Percentiles rank a stretch among this genome's conserved stretches.
Evolutionary conservation across 2,888 invertebrate species (phyloP).

Genomic region (Nemurella pictetii): DNA sequence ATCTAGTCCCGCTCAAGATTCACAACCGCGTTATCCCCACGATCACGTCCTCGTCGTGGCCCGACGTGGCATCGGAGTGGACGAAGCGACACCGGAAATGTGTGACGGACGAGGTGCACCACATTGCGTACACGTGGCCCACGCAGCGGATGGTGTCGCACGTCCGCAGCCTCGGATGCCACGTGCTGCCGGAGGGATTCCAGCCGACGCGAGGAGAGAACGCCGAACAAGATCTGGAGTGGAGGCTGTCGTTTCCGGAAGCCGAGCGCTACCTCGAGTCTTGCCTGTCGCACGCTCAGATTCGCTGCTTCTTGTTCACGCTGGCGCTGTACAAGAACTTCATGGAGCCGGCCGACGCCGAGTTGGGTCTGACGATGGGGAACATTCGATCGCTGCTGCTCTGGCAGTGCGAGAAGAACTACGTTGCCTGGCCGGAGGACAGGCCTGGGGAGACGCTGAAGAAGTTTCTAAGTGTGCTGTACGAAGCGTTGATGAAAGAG

Average conservation of each 20-base stretch:
- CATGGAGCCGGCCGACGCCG: slow-evolving; percentile 65
- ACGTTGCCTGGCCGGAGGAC: slow-evolving; percentile 73
- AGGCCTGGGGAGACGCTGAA: slow-evolving; percentile 69
- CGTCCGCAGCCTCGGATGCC: slow-evolving; percentile 67
- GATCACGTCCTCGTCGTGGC: slow-evolving; percentile 68
- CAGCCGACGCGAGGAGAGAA: slow-evolving; percentile 64
- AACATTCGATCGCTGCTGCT: slow-evolving; percentile 75
- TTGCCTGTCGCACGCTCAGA: slow-evolving; percentile 70
- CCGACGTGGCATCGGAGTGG: slow-evolving; percentile 71
- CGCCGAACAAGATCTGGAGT: slow-evolving; percentile 68
- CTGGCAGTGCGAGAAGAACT: slow-evolving; percentile 76
- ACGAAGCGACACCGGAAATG: slow-evolving; percentile 61
- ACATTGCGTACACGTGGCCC: slow-evolving; percentile 63
- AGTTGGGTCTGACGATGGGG: slow-evolving; percentile 67
- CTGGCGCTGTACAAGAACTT: slow-evolving; percentile 72
- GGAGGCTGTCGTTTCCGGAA: slow-evolving; percentile 77
- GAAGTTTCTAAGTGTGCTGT: slow-evolving; percentile 65
- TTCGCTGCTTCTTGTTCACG: slow-evolving; percentile 69
- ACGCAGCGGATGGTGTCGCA: slow-evolving; percentile 66
- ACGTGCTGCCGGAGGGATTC: slow-evolving; percentile 71
- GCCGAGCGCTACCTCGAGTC: slow-evolving; percentile 76
- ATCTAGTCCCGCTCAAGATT: slow-evolving; percentile 29
- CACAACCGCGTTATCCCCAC: slow-evolving; percentile 63
- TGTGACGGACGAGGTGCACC: slow-evolving; percentile 60
- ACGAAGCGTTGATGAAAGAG: slow-evolving; percentile 62